Evolutionary conservation across 2,888 invertebrate genomes (phyloP), one percentile per base, ranked within the genome.

Genomic region (Timema cristinae): DNA sequence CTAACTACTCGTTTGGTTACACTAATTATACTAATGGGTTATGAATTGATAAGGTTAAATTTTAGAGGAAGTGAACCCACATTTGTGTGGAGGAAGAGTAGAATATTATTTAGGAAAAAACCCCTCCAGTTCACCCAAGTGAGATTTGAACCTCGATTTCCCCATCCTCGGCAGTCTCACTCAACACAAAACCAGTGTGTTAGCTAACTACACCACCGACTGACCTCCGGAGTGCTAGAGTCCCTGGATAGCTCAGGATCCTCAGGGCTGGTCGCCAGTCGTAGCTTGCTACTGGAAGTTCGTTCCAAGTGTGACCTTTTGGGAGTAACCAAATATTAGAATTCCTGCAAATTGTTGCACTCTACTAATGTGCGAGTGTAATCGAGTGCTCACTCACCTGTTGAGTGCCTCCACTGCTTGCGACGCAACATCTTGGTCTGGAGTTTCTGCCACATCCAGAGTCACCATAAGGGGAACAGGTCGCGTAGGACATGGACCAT

Each of bases 401-500:
- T 90, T 91, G 75, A 91, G 82, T 71, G 88, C 86, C 81, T 90
- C 90, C 0, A 90, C 90, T 10, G 91, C 90, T 50, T 75, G 75
- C 7, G 83, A 83, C 8, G 87, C 85, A 71, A 88, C 87, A 78
- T 90, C 91, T 50, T 88, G 89, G 76, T 90, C 90, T 0, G 86
- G 86, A 11, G 86, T 85, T 73, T 86, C 86, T 7, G 83, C 82
- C 5, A 74, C 72, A 13, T 74, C 76, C 51, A 75, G 71, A 4
- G 74, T 73, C 0, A 73, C 83, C 79, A 49, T 71, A 7, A 61
- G 59, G 7, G 75, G 72, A 32, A 69, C 67, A 16, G 72, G 63
- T 76, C 86, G 85, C 69, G 87, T 86, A 52, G 86, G 84, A 78
- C 88, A 91, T 8, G 96, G 97, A 0, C 98, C 98, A 84, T 98